A percentile compares a stretch with the other conserved stretches of the same genome.
phyloP scores from a whole-genome alignment of 2,797 vertebrate genomes.

The Silurus aristotelis region DNA sequence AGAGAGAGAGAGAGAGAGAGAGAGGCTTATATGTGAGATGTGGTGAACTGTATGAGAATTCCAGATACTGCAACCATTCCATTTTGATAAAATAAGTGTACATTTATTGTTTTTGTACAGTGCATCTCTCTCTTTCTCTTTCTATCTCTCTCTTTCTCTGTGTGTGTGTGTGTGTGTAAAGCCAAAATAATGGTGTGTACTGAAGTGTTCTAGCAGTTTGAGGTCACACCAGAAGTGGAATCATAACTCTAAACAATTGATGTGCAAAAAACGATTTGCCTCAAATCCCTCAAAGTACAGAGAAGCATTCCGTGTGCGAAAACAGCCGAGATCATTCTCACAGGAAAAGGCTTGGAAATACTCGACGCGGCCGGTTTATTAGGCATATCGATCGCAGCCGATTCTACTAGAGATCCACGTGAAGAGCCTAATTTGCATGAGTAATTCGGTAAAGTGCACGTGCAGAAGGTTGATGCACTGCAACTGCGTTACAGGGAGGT shows the following conservation, averaged over 20 bases:
- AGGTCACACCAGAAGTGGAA: neutral
- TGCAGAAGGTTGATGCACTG: neutral
- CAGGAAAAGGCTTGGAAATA: neutral
- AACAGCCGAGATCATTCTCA: neutral
- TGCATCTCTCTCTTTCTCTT: neutral
- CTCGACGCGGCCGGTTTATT: neutral
- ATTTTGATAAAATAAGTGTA: neutral
- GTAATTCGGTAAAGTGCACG: neutral
- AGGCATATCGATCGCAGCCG: neutral
- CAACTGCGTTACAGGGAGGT: neutral
- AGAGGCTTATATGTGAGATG: too few species aligned
- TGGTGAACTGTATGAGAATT: neutral
- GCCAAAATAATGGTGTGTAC: neutral
- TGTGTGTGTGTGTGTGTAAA: neutral
- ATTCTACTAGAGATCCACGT: neutral
- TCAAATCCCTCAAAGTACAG: neutral
- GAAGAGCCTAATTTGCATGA: neutral
- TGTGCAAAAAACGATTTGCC: neutral
- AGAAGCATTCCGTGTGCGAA: neutral
- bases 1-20: too few species aligned
- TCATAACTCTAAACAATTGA: conserved; percentile 10
- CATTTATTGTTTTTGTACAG: neutral
- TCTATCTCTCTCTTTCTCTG: neutral
- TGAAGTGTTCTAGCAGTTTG: neutral
- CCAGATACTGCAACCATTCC: neutral